Evolutionary conservation across 2,113 vertebrate species (phyloP).

Genomic region (Climacteris rufus): DNA sequence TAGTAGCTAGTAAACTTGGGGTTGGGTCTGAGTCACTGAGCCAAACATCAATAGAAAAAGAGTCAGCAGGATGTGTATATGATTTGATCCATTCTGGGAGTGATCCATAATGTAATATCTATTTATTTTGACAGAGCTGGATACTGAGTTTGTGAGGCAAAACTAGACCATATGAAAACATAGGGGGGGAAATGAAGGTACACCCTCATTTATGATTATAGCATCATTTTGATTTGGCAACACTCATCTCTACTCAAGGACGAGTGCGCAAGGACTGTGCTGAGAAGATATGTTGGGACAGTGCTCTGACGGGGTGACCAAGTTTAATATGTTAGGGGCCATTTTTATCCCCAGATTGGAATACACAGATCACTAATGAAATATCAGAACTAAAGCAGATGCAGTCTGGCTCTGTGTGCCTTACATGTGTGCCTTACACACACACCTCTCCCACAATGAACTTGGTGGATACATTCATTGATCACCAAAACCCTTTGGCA

Average conservation of each 20-base stretch:
- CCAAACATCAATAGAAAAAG: neutral
- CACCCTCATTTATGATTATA: neutral
- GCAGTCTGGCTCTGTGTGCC: neutral
- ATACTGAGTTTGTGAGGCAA: neutral
- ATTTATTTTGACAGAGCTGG: neutral
- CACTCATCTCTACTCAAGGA: neutral
- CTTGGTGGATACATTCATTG: neutral
- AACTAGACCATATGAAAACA: neutral
- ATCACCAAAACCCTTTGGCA: neutral
- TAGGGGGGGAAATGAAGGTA: neutral
- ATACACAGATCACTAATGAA: neutral
- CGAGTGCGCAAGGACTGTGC: neutral
- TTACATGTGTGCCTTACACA: neutral
- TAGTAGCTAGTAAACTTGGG: neutral
- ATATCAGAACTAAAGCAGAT: neutral
- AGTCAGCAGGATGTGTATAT: neutral
- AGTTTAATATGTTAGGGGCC: neutral
- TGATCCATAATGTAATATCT: neutral
- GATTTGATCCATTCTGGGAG: neutral
- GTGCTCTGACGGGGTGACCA: fast-evolving
- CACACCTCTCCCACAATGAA: no score
- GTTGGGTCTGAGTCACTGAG: neutral
- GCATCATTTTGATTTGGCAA: neutral
- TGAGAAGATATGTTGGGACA: neutral
- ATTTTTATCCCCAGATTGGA: neutral